Base-by-base conservation (phyloP, 2,888 invertebrate species). In the Acanthosepion pharaonis region DNA sequence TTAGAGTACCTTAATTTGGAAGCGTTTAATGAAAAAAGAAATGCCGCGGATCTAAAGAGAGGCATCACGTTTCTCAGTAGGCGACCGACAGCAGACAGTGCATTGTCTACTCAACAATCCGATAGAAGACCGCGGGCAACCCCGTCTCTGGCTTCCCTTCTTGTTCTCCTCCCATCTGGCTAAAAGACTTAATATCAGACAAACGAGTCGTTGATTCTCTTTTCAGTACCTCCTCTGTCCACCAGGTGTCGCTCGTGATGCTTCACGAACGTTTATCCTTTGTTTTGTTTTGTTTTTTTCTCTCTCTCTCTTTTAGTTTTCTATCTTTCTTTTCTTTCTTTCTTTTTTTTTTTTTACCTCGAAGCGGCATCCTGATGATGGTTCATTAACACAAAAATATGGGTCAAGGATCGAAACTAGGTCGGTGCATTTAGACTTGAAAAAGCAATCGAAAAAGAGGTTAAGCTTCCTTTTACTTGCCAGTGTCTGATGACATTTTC, bases 91-190 rank as follows among this genome's bases (percentile, higher is more conserved):
- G 78, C n/a, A 78, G 78, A 78, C 78, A 33, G 11, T n/a, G 11
- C 78, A 78, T 78, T 78, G 78, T 78, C n/a, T 78, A n/a, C 78
- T 78, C 78, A 78, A 78, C 78, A 78, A 78, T 78, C 78, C 78
- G n/a, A 15, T n/a, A 9, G 11, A 78, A 15, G 78, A 33, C 78
- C 78, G n/a, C 78, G n/a, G 78, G 78, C 78, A 78, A 78, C 78
- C 9, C 18, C n/a, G n/a, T n/a, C 15, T n/a, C n/a, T 78, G 1
- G 1, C 78, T n/a, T n/a, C 33, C 18, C 78, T n/a, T n/a, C n/a
- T 78, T n/a, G n/a, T 78, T 78, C 78, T n/a, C n/a, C n/a, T 15
- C 78, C 33, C 11, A 78, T n/a, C 78, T n/a, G 78, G 11, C 78
- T n/a, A 78, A 33, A 78, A 78, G n/a, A 33, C n/a, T n/a, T n/a